Conservation (phyloP, 2,113 vertebrate genomes). For the Grus americana region DNA sequence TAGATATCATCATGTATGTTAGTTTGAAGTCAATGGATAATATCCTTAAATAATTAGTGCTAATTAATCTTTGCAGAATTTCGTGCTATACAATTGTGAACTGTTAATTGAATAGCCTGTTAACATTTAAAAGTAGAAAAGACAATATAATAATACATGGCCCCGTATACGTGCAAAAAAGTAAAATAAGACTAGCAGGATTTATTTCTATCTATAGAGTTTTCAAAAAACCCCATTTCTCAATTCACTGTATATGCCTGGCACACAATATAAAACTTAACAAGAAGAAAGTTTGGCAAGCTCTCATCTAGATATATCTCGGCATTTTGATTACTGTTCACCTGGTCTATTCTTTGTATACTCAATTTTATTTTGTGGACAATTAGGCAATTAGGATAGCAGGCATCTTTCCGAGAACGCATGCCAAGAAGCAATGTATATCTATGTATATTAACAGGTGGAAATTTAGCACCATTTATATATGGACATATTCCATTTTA, state of each 20-base stretch:
- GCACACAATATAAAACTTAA: background rate
- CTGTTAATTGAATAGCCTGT: background rate
- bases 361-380: background rate
- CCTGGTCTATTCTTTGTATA: background rate
- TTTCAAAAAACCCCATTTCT: background rate
- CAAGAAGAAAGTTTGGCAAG: background rate
- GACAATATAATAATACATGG: background rate
- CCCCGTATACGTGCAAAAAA: background rate
- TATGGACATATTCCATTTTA: background rate
- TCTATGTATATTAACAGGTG: background rate
- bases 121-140: constrained; percentile 1
- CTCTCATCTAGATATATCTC: background rate
- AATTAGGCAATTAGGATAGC: background rate
- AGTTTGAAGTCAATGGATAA: background rate
- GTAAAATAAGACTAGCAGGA: background rate
- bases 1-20: background rate
- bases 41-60: background rate
- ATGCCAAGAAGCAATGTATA: background rate
- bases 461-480: background rate
- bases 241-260: background rate
- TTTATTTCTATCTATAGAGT: background rate
- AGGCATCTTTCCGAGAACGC: background rate
- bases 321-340: background rate
- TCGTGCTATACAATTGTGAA: background rate
- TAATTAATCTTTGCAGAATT: background rate